phyloP scores from a whole-genome alignment of 2,113 vertebrate genomes.

The Porphyrio hochstetteri region DNA sequence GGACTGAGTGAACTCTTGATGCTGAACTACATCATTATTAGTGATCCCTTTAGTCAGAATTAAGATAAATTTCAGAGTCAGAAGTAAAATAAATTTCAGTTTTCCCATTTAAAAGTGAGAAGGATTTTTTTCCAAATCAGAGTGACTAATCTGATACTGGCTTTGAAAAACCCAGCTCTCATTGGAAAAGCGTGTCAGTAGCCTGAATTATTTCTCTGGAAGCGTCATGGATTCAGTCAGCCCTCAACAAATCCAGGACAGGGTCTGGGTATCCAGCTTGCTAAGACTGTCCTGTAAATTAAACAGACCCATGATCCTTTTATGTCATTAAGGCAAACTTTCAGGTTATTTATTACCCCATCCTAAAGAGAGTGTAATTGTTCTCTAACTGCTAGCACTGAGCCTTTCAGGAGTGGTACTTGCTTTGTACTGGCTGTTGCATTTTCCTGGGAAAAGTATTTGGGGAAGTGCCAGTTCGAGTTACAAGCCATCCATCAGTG shows the following conservation, averaged over 20 bases:
- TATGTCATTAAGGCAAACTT: background rate
- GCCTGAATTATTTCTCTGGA: background rate
- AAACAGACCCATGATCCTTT: background rate
- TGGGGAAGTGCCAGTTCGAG: background rate
- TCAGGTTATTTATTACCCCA: background rate
- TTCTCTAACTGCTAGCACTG: background rate
- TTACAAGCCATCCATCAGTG: background rate
- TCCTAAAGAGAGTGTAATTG: background rate
- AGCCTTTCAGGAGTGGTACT: background rate
- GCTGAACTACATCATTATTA: background rate
- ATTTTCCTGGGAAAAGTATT: background rate
- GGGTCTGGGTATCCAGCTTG: background rate
- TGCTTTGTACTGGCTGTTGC: background rate
- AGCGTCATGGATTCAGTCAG: background rate
- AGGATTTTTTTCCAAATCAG: background rate
- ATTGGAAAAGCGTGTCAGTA: background rate
- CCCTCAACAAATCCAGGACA: background rate
- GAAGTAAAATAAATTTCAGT: background rate
- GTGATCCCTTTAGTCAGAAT: background rate
- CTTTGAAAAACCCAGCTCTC: background rate
- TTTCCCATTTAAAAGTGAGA: background rate
- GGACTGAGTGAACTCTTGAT: background rate
- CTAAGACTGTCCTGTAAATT: background rate
- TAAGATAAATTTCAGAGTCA: background rate
- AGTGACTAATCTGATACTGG: background rate